Evolutionary conservation across 92 coral and sea anemone species (phyloP).

Genomic region (Diadumene lineata): DNA sequence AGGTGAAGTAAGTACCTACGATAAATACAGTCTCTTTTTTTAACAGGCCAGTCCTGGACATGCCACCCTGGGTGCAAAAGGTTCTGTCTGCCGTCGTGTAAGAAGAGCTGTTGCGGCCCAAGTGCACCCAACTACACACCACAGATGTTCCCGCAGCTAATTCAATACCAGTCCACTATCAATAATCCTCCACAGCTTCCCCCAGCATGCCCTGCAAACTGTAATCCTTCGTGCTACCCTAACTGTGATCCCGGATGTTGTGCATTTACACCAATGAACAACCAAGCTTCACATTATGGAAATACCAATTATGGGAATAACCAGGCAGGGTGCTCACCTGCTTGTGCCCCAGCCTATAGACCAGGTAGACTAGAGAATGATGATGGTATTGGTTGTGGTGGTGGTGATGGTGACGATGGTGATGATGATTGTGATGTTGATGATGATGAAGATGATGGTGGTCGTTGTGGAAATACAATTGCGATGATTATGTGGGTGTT

Average conservation of each 20-base stretch:
- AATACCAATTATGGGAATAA: slow-evolving; percentile 16
- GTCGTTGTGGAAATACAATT: neutral
- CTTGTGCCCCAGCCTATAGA: slow-evolving; percentile 64
- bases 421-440: too few species aligned
- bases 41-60: slow-evolving; percentile 81
- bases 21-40: too few species aligned
- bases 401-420: too few species aligned
- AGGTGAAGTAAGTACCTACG: too few species aligned
- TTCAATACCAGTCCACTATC: slow-evolving; percentile 81
- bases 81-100: slow-evolving; percentile 95
- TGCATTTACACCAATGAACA: too few species aligned
- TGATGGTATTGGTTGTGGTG: neutral
- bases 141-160: slow-evolving; percentile 79
- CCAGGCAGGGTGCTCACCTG: slow-evolving; percentile 58
- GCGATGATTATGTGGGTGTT: too few species aligned
- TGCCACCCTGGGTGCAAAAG: slow-evolving; percentile 94
- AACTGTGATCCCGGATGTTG: slow-evolving; percentile 89
- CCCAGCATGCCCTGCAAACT: slow-evolving; percentile 70
- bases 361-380: slow-evolving; percentile 41
- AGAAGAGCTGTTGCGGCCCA: slow-evolving; percentile 89
- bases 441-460: neutral
- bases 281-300: slow-evolving; percentile 42
- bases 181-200: slow-evolving; percentile 87
- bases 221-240: slow-evolving; percentile 85
- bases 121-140: slow-evolving; percentile 90